These are phyloP conservation scores for Ctenomys sociabilis DNA, from an alignment of 2,113 vertebrate species.

Conservation along the genomic window DNA sequence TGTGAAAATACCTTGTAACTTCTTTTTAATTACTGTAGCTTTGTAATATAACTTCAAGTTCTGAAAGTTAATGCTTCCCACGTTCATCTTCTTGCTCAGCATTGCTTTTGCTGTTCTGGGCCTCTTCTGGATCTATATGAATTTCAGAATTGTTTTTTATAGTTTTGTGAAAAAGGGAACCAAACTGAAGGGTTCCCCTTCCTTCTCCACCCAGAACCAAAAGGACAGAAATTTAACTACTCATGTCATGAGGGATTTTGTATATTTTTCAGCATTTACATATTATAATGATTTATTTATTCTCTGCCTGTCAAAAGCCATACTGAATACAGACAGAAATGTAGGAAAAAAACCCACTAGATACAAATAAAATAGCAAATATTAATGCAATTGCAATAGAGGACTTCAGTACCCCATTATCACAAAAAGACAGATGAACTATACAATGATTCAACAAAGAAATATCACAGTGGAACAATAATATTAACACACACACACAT, in stretches of 20 bases:
- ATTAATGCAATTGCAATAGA: too few relatives aligned
- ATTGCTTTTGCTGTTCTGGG: not conserved
- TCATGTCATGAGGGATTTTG: fast-evolving
- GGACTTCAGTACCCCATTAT: too few relatives aligned
- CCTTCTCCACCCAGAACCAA: not conserved
- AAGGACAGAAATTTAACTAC: not conserved
- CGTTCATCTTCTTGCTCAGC: not conserved
- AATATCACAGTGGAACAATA: too few relatives aligned
- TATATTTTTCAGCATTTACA: not conserved
- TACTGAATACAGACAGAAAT: not conserved
- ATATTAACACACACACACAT: too few relatives aligned
- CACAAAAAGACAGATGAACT: too few relatives aligned
- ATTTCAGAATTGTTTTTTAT: not conserved
- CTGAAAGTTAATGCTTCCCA: not conserved
- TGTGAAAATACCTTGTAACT: not conserved
- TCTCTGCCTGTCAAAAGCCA: not conserved
- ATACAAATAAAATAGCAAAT: too few relatives aligned
- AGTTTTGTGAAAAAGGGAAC: not conserved
- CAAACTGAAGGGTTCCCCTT: fast-evolving
- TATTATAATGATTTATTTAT: not conserved
- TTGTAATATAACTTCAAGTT: not conserved
- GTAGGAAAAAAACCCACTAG: too few relatives aligned
- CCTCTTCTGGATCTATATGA: not conserved
- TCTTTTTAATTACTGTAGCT: not conserved
- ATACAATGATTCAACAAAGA: too few relatives aligned